Percentiles rank a stretch among this genome's conserved stretches.
Evolutionary conservation across 1,140 invertebrate species (phyloP).

Genomic region (Aethina tumida): DNA sequence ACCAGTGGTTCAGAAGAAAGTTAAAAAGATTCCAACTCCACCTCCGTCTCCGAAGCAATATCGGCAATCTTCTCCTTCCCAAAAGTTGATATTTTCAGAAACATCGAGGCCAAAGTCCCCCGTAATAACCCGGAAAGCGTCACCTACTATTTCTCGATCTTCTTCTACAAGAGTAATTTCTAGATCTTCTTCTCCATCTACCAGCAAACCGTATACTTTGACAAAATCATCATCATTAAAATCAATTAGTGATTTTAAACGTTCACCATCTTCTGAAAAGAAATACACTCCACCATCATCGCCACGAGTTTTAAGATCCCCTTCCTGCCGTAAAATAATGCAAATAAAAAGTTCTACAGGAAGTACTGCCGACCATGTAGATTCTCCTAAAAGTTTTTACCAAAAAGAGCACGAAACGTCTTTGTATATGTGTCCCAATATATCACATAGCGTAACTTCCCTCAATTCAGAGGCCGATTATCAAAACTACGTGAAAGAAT

Average conservation of each 20-base stretch:
- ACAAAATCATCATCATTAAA: too few relatives aligned
- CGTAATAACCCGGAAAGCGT: too few relatives aligned
- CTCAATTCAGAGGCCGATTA: conserved; percentile 42
- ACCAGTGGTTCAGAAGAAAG: conserved; percentile 13
- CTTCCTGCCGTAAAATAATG: conserved; percentile 52
- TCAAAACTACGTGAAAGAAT: conserved; percentile 59
- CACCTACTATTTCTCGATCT: conserved; percentile 6
- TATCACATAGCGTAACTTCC: conserved; percentile 21
- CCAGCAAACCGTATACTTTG: too few relatives aligned
- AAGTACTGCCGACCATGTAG: neutral
- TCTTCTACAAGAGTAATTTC: too few relatives aligned
- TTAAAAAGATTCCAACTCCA: conserved; percentile 10
- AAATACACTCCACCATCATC: conserved; percentile 27
- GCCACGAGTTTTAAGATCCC: conserved; percentile 49
- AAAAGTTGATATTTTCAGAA: too few relatives aligned
- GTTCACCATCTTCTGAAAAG: too few relatives aligned
- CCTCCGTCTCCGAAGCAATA: too few relatives aligned
- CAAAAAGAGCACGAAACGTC: conserved; percentile 8
- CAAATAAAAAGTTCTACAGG: conserved; percentile 32
- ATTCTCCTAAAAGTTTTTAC: too few relatives aligned
- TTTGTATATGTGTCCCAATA: conserved; percentile 28
- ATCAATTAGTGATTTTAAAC: too few relatives aligned
- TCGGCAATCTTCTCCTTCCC: too few relatives aligned
- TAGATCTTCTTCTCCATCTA: too few relatives aligned
- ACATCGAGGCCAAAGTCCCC: too few relatives aligned